Conservation (phyloP, 2,113 vertebrate genomes). For the Lynx canadensis region DNA sequence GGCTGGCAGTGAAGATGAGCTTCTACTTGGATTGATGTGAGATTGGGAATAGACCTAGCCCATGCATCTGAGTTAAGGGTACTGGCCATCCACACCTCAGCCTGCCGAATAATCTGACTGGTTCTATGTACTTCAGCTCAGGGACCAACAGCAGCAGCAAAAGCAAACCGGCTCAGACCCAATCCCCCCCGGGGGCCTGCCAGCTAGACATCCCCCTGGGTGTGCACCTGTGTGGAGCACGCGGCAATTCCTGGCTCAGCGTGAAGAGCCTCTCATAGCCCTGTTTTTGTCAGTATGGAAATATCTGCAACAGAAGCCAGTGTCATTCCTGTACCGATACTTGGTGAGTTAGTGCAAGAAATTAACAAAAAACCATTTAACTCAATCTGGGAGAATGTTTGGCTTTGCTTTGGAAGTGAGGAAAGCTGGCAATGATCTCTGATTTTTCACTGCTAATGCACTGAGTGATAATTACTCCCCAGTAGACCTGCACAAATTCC, state of each 20-base stretch:
- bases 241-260: not conserved
- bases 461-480: conserved; percentile 71
- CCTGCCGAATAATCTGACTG: not conserved
- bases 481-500: conserved; percentile 67
- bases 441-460: conserved; percentile 67
- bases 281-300: not conserved
- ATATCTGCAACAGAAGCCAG: not conserved
- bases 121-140: not conserved
- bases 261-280: not conserved
- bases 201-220: not conserved
- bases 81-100: not conserved
- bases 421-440: conserved; percentile 55
- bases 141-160: not conserved
- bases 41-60: not conserved
- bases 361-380: conserved; percentile 55
- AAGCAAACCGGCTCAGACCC: not conserved
- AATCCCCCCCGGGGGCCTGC: not conserved
- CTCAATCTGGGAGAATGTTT: conserved; percentile 23
- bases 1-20: not conserved
- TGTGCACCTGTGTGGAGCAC: not conserved
- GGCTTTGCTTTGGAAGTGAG: conserved; percentile 56
- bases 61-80: not conserved
- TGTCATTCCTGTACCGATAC: not conserved
- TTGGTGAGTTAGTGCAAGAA: conserved; percentile 39
- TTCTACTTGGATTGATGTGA: not conserved